These are phyloP conservation scores for Philotrypesis tridentata DNA, from an alignment of 1,140 invertebrate genomes.

Conservation along the genomic window DNA sequence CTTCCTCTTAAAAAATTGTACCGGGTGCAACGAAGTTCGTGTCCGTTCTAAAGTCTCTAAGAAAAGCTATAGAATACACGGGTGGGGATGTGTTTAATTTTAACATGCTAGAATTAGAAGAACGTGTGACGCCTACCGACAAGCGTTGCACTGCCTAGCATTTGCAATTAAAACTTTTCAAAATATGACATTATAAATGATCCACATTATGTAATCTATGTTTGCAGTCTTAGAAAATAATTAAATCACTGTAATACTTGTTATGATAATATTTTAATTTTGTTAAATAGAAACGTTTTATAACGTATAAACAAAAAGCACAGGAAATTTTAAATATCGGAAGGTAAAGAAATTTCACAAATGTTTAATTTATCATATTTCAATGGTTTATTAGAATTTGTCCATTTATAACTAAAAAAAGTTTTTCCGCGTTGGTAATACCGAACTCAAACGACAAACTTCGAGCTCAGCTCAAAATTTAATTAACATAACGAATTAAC, in stretches of 20 bases:
- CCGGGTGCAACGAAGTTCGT: background rate
- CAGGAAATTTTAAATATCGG: background rate
- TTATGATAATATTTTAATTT: too few relatives aligned
- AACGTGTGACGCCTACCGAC: background rate
- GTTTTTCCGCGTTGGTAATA: slow-evolving; percentile 29
- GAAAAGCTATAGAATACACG: slow-evolving; percentile 3
- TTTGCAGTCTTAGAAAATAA: background rate
- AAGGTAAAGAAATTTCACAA: background rate
- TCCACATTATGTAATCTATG: background rate
- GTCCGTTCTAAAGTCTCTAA: slow-evolving; percentile 5
- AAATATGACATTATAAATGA: background rate
- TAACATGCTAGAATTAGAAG: slow-evolving; percentile 42
- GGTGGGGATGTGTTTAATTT: slow-evolving; percentile 38
- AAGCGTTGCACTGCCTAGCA: background rate
- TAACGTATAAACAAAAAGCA: too few relatives aligned
- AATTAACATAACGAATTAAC: slow-evolving; percentile 6
- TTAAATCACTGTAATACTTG: too few relatives aligned
- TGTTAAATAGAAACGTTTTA: too few relatives aligned
- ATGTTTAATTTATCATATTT: slow-evolving; percentile 13
- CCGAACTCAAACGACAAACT: slow-evolving; percentile 27
- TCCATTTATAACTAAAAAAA: background rate
- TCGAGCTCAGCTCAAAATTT: slow-evolving; percentile 40
- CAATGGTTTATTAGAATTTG: slow-evolving; percentile 33
- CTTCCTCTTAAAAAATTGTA: slow-evolving; percentile 17
- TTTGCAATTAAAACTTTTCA: background rate